These are phyloP conservation scores for Hafferia zeledoni DNA, from an alignment of 2,797 vertebrate species.

Conservation along the genomic window DNA sequence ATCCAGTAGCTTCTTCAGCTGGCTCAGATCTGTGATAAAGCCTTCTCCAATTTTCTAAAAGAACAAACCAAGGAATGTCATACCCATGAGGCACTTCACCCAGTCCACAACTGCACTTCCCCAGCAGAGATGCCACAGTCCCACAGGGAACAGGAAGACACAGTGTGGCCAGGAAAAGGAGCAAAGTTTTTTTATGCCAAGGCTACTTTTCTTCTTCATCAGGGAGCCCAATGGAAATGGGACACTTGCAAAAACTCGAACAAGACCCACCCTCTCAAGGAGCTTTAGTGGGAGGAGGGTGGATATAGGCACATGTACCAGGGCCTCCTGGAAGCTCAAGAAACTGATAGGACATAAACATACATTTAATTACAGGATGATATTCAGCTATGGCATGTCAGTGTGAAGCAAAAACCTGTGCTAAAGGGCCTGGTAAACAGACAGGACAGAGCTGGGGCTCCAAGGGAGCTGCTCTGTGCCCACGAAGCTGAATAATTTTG, in stretches of 20 bases:
- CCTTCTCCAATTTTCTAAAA: conserved; percentile 84
- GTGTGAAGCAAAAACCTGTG: background rate
- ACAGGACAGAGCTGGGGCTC: background rate
- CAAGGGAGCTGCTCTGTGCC: background rate
- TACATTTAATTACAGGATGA: background rate
- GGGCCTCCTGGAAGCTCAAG: background rate
- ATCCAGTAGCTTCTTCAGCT: conserved; percentile 82
- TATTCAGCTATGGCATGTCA: background rate
- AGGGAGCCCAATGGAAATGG: background rate
- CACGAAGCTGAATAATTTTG: background rate
- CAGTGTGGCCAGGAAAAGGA: background rate
- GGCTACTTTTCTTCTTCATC: background rate
- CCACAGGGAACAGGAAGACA: fast-evolving
- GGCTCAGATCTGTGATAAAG: conserved; percentile 84
- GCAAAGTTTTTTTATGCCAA: background rate
- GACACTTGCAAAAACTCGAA: background rate
- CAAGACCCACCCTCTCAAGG: background rate
- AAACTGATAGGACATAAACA: background rate
- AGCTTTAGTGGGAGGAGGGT: background rate
- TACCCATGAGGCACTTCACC: background rate
- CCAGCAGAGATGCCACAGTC: background rate
- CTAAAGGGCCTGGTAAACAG: background rate
- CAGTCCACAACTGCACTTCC: background rate
- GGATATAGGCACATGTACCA: background rate
- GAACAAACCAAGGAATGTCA: background rate